These are phyloP conservation scores for Astreopora myriophthalma DNA, from an alignment of 64 coral and sea anemone species.

Conservation along the genomic window DNA sequence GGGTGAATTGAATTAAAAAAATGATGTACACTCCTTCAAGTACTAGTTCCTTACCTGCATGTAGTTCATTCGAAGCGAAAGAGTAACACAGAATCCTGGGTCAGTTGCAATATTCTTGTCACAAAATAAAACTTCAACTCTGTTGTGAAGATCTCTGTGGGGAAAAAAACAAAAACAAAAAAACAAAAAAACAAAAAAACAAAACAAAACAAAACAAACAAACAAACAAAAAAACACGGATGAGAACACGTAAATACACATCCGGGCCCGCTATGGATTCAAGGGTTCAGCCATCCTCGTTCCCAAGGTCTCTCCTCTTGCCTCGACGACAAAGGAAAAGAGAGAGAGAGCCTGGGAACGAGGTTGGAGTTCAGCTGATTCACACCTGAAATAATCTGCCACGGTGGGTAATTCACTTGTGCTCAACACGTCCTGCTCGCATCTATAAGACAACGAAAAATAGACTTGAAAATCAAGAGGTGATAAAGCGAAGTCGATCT, in stretches of 20 bases:
- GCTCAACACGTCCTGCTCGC: constrained; percentile 15
- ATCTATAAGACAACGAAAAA: not conserved
- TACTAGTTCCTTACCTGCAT: constrained; percentile 76
- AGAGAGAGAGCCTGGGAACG: too few species aligned
- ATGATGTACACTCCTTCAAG: too few species aligned
- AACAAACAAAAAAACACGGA: too few species aligned
- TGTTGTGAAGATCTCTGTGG: constrained; percentile 71
- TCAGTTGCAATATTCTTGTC: constrained; percentile 72
- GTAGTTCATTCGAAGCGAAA: constrained; percentile 83
- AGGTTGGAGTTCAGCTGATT: not conserved
- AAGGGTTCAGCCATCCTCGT: too few species aligned
- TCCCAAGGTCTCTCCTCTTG: too few species aligned
- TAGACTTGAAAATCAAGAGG: not conserved
- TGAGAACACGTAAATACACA: too few species aligned
- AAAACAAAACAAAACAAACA: not conserved
- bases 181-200: not conserved
- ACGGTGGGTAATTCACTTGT: constrained; percentile 48
- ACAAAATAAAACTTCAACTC: constrained; percentile 79
- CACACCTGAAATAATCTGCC: constrained; percentile 50
- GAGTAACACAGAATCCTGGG: constrained; percentile 68
- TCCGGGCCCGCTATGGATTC: too few species aligned
- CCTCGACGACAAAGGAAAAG: too few species aligned
- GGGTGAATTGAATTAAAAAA: too few species aligned
- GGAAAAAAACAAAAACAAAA: not conserved
- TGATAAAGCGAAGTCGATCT: too few species aligned